Conservation (phyloP, 2,888 invertebrate species). For the Galerucella nymphaeae region DNA sequence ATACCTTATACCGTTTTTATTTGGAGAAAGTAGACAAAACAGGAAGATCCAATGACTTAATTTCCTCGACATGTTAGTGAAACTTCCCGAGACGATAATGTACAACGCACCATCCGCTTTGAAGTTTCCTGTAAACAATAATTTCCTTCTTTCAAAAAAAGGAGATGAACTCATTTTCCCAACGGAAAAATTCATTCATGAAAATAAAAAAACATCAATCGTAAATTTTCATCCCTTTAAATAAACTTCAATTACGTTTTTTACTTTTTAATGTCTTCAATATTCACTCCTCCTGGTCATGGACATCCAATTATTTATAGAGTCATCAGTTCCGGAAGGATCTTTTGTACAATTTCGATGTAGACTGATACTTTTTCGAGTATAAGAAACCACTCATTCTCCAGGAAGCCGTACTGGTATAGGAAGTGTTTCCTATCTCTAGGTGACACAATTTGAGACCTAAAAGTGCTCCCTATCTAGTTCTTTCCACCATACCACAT, state of each 20-base stretch:
- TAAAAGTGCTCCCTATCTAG: too few relatives aligned
- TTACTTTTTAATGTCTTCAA: too few relatives aligned
- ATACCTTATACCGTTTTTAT: neutral
- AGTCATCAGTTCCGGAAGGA: too few relatives aligned
- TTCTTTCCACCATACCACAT: too few relatives aligned
- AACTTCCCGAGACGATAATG: slow-evolving; percentile 2
- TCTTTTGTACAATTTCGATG: too few relatives aligned
- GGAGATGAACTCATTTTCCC: slow-evolving; percentile 11
- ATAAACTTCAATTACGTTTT: neutral
- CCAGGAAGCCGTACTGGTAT: too few relatives aligned
- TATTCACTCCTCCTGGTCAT: too few relatives aligned
- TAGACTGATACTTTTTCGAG: too few relatives aligned
- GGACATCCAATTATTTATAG: too few relatives aligned
- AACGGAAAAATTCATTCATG: neutral
- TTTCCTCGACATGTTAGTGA: slow-evolving; percentile 12
- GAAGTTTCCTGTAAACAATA: slow-evolving; percentile 1
- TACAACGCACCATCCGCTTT: slow-evolving; percentile 7
- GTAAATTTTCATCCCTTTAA: neutral
- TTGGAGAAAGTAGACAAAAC: neutral
- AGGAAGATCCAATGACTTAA: slow-evolving; percentile 11
- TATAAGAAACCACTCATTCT: too few relatives aligned
- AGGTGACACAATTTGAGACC: too few relatives aligned
- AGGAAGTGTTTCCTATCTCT: too few relatives aligned
- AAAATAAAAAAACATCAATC: neutral
- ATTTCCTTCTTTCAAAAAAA: slow-evolving; percentile 9